A percentile compares a stretch with the other conserved stretches of the same genome.
These are phyloP conservation scores for Pogonognathellus flavescens DNA, from an alignment of 1,140 invertebrate genomes.

Conservation along the genomic window DNA sequence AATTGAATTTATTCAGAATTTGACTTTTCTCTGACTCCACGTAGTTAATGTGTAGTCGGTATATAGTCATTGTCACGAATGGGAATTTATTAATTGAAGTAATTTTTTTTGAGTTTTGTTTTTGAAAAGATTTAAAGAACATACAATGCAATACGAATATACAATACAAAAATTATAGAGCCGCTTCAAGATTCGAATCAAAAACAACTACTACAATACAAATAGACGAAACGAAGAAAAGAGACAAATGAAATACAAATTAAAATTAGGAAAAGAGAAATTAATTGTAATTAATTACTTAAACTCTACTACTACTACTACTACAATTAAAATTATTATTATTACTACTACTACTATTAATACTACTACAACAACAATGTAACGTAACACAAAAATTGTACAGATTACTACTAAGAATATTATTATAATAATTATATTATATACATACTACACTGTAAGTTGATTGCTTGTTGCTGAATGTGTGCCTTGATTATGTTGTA, in stretches of 20 bases:
- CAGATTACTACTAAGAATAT: no score
- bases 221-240: constrained; percentile 43
- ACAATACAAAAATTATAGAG: constrained; percentile 15
- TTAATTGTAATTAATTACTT: neutral
- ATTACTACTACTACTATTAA: neutral
- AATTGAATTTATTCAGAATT: no score
- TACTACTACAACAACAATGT: constrained; percentile 10
- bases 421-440: neutral
- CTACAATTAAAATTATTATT: no score
- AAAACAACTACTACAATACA: constrained; percentile 5
- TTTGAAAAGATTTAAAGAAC: neutral
- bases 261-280: constrained; percentile 19
- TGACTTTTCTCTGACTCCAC: no score
- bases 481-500: constrained; percentile 53
- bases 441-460: constrained; percentile 30
- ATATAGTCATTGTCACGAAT: no score
- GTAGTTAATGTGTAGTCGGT: no score
- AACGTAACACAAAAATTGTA: constrained; percentile 42
- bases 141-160: constrained; percentile 17
- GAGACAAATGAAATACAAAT: constrained; percentile 45
- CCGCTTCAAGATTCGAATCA: constrained; percentile 24
- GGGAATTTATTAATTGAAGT: no score
- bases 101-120: no score
- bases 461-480: constrained; percentile 51
- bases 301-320: no score